Evolutionary conservation across 2,113 vertebrate genomes (phyloP), one percentile per base, ranked within the genome.

Genomic region (Calyptomena viridis): DNA sequence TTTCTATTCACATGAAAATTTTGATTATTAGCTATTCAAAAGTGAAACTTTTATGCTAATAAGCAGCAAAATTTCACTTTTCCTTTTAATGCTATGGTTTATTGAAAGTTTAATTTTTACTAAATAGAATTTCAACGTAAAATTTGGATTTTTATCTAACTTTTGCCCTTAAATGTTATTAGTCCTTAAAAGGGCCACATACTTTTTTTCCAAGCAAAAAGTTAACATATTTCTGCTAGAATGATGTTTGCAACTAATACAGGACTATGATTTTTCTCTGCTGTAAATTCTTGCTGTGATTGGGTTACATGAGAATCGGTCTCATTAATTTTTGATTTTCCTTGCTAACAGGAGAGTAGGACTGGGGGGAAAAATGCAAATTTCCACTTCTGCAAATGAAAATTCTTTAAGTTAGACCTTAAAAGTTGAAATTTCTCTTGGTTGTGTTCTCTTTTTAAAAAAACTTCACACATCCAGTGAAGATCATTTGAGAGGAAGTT

Each of bases 1-100:
- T 91, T 94, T 93, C 90, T 56, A 74, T 94, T 95, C 93, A 94
- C 40, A 33, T 40, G 72, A 90, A 95, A 97, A 95, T 91, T 84
- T 44, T 82, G 23, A 59, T 87, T 58, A 91, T 93, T 93, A 89
- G 76, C 62, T 79, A 93, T 89, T 85, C 50, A 83, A 59, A 94
- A 86, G 22, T 47, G 47, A 63, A 72, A 87, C 42, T 93, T 91
- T 9, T 35, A 9, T 71, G 53, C 56, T 82, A 68, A 84, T 80
- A 78, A 87, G 58, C 56, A 66, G 21, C 6, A 75, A n/a, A 87
- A 86, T 93, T 84, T 91, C 39, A 35, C 22, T 68, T 50, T 82
- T 93, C 28, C 49, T 33, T 60, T 64, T 84, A 90, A 82, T 90
- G 50, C 8, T 88, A 53, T 83, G 12, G 52, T 94, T 87, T 91